A percentile compares a stretch with the other conserved stretches of the same genome.
Conservation (phyloP, 2,797 vertebrate species). For the Acrossocheilus fasciatus region DNA sequence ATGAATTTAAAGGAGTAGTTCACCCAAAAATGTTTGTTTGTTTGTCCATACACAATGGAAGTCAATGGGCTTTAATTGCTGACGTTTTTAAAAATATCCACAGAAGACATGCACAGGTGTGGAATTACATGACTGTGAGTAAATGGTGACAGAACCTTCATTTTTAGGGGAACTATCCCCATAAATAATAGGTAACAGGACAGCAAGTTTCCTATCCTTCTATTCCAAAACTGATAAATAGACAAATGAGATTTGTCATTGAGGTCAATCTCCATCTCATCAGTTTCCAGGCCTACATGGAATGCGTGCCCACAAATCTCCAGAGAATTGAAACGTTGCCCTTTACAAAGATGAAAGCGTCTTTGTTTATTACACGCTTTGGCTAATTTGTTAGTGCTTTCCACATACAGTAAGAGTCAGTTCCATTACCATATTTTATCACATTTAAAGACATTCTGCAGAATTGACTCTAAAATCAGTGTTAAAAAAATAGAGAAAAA, state of each 20-base stretch:
- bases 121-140: background rate
- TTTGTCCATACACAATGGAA: background rate
- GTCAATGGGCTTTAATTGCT: background rate
- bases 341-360: background rate
- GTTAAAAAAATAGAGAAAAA: background rate
- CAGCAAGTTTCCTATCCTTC: background rate
- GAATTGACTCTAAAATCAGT: background rate
- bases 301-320: background rate
- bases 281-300: background rate
- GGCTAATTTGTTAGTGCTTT: slow-evolving; percentile 2
- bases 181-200: background rate
- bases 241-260: background rate
- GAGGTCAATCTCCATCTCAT: background rate
- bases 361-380: background rate
- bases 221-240: background rate
- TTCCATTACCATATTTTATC: background rate
- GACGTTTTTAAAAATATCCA: background rate
- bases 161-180: no score
- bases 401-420: background rate
- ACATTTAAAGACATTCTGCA: background rate
- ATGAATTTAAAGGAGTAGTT: background rate
- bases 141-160: no score
- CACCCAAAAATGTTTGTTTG: background rate
- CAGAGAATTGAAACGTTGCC: background rate
- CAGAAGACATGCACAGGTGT: background rate